A percentile compares a stretch with the other conserved stretches of the same genome.
phyloP scores from a whole-genome alignment of 1,140 invertebrate species.

The Palaemon carinicauda region DNA sequence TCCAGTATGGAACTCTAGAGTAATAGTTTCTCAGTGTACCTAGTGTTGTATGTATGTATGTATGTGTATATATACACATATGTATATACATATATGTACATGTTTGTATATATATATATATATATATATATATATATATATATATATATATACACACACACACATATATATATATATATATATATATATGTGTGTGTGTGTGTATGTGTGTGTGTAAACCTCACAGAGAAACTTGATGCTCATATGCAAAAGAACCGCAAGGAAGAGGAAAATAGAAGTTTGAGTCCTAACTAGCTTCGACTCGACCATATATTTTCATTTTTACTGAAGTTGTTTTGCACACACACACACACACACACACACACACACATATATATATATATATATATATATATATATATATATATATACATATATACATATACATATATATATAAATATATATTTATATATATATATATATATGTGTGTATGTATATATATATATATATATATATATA shows the following conservation, averaged over 20 bases:
- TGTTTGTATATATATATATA: too few species aligned
- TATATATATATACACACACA: not conserved
- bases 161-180: not conserved
- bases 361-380: not conserved
- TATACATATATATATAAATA: not conserved
- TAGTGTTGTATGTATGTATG: too few species aligned
- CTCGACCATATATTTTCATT: too few species aligned
- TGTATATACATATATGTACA: too few species aligned
- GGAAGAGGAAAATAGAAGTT: too few species aligned
- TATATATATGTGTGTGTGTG: not conserved
- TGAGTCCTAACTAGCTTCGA: too few species aligned
- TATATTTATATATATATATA: not conserved
- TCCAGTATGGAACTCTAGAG: too few species aligned
- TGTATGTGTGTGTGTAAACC: not conserved
- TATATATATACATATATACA: not conserved
- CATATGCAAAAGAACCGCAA: too few species aligned
- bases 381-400: not conserved
- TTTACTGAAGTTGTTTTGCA: not conserved
- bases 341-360: not conserved
- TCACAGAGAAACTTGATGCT: too few species aligned
- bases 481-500: not conserved
- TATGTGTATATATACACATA: too few species aligned
- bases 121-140: not conserved
- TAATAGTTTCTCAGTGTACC: too few species aligned
- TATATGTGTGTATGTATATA: not conserved